Evolutionary conservation across 2,888 invertebrate genomes (phyloP), one percentile per base, ranked within the genome.

Genomic region (Cremastobaeus sp.): DNA sequence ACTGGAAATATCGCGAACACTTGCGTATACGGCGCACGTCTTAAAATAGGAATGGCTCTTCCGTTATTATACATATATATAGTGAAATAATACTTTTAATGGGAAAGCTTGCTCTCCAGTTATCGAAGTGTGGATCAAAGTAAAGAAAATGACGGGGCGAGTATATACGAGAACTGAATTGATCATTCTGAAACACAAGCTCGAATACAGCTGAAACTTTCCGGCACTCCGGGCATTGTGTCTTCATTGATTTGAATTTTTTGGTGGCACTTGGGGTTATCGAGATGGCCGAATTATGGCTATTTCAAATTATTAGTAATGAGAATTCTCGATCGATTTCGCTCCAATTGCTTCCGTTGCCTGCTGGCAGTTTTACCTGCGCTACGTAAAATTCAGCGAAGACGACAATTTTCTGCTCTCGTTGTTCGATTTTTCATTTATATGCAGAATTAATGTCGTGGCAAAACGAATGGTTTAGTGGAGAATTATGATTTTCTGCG

Each of bases 61-160:
- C 11, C 52, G 48, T 17, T 30, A 34, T 34, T 55, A 60, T 68
- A 62, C 64, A 57, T 64, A n/a, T n/a, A n/a, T 68, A 73, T 57
- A 64, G 68, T 68, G 52, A 73, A 73, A 74, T 74, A 65, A 74
- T 65, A 69, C 69, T 74, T 73, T 68, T 73, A 73, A 73, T 73
- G 68, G 68, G 62, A 68, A 73, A 73, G 68, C 66, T 73, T 73
- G 68, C 68, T 62, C 62, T 50, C 68, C n/a, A 45, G 65, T 73
- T 68, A 68, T 62, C 34, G 43, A 64, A 64, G 64, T 45, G 37
- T 43, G 68, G 68, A 73, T 73, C 62, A 64, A 64, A 66, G 50
- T 48, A 25, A 57, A 57, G 55, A 59, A 55, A 65, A 52, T 43
- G 54, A 60, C 47, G 32, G 35, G 54, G 54, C 52, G 60, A 72